These are phyloP conservation scores for Pegea sp. DNA, from an alignment of 23 tunicate genomes.

Conservation along the genomic window DNA sequence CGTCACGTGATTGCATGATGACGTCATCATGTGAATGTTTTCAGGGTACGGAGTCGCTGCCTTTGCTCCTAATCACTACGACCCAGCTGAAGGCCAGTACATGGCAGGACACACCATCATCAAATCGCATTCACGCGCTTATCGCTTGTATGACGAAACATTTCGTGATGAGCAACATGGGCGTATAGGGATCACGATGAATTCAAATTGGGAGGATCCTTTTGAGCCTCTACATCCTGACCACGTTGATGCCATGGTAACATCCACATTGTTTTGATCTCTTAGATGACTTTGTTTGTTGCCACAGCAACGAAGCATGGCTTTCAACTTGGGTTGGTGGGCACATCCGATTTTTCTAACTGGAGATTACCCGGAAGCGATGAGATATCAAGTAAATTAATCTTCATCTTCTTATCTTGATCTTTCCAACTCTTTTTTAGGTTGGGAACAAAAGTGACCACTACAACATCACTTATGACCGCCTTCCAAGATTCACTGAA, in stretches of 20 bases:
- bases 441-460: conserved; percentile 73
- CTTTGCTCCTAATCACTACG: conserved; percentile 56
- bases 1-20: background rate
- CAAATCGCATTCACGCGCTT: conserved; percentile 78
- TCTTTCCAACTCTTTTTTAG: conserved; percentile 5
- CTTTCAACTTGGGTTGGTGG: conserved; percentile 78
- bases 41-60: conserved; percentile 65
- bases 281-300: background rate
- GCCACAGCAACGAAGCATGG: conserved; percentile 54
- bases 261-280: background rate
- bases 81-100: conserved; percentile 55
- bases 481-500: conserved; percentile 68
- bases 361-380: conserved; percentile 85
- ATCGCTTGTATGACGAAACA: conserved; percentile 57
- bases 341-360: conserved; percentile 82
- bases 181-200: conserved; percentile 74
- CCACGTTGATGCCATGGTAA: conserved; percentile 65
- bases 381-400: conserved; percentile 63
- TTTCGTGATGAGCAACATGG: conserved; percentile 58
- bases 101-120: conserved; percentile 81
- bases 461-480: conserved; percentile 21
- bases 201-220: conserved; percentile 88
- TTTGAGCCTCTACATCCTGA: conserved; percentile 25
- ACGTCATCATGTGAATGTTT: background rate
- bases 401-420: background rate